phyloP scores from a whole-genome alignment of 2,113 vertebrate species.

The Columba janthina region DNA sequence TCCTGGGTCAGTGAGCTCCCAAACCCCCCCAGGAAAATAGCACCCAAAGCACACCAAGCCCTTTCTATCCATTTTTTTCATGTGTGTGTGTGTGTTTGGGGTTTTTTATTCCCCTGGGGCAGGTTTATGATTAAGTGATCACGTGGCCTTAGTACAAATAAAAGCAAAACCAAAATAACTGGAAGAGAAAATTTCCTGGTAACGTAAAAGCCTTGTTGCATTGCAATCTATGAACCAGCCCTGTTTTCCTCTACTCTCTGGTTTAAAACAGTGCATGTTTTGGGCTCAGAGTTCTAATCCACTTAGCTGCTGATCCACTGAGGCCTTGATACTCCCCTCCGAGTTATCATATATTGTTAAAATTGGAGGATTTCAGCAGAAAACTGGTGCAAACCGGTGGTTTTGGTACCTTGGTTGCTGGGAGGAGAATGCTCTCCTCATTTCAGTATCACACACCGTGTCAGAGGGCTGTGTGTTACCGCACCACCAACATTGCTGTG shows the following conservation, averaged over 20 bases:
- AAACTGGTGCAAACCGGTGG: not conserved
- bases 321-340: not conserved
- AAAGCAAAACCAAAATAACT: not conserved
- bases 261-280: not conserved
- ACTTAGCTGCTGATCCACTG: not conserved
- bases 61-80: not conserved
- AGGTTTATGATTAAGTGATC: not conserved
- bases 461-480: not conserved
- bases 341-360: fast-evolving
- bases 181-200: not conserved
- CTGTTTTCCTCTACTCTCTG: not conserved
- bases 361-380: not conserved
- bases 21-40: no score
- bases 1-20: not conserved
- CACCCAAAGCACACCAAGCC: no score
- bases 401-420: not conserved
- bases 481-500: not conserved
- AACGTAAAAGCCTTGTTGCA: not conserved
- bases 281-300: not conserved
- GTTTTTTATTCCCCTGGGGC: not conserved
- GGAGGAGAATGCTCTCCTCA: not conserved
- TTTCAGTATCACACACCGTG: fast-evolving
- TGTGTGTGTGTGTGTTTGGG: no score
- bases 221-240: not conserved
- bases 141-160: not conserved